Conservation (phyloP, 2,797 vertebrate species). For the Coranthus polyacanthus region DNA sequence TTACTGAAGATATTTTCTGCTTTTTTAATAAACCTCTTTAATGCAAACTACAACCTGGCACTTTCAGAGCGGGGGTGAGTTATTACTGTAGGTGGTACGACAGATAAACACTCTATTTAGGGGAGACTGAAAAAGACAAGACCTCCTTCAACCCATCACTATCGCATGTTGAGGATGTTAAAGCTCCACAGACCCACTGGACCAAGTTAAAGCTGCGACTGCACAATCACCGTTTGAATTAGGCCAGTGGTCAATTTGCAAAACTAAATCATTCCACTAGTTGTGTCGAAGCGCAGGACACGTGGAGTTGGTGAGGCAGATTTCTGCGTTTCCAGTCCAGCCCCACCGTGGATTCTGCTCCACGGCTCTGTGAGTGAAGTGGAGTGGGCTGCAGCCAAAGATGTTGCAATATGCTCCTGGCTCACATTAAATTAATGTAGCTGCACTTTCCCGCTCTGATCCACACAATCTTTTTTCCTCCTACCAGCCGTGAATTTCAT, state of each 20-base stretch:
- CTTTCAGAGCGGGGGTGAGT: no score
- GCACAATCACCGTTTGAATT: neutral
- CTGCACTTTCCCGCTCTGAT: slow-evolving; percentile 73
- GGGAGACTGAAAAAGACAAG: no score
- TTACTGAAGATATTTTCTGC: no score
- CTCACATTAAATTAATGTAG: slow-evolving; percentile 75
- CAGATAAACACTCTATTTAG: no score
- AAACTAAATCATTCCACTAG: slow-evolving; percentile 34
- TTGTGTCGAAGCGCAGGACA: slow-evolving; percentile 12
- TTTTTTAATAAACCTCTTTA: no score
- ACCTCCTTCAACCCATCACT: no score
- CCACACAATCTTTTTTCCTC: slow-evolving; percentile 63
- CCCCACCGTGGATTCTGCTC: slow-evolving; percentile 44
- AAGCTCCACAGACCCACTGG: no score
- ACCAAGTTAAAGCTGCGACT: neutral
- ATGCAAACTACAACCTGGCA: no score
- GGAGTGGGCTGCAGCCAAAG: slow-evolving; percentile 60
- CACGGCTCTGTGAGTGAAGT: slow-evolving; percentile 53
- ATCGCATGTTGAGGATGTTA: no score
- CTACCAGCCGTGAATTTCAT: slow-evolving; percentile 68
- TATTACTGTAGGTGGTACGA: no score
- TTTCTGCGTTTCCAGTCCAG: slow-evolving; percentile 41
- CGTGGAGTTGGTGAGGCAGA: slow-evolving; percentile 4
- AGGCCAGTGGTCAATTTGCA: slow-evolving; percentile 1
- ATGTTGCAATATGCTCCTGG: slow-evolving; percentile 73